Conservation (phyloP, 2,888 invertebrate species). For the Acrobeloides nanus region DNA sequence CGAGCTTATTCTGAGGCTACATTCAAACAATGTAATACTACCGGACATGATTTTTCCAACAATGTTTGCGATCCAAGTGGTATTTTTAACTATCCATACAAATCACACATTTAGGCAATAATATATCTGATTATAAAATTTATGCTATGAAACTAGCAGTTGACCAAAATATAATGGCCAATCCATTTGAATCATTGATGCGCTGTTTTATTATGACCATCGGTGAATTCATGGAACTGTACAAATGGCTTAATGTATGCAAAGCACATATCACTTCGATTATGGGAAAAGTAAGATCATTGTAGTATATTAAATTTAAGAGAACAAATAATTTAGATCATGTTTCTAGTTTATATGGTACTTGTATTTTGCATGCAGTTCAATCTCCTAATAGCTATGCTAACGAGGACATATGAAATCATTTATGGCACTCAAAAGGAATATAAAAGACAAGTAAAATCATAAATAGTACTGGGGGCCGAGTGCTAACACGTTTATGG, state of each 20-base stretch:
- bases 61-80: background rate
- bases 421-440: conserved; percentile 93
- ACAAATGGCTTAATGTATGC: conserved; percentile 71
- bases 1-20: too few species aligned
- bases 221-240: conserved; percentile 90
- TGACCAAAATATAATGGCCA: conserved; percentile 42
- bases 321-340: too few species aligned
- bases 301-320: too few species aligned
- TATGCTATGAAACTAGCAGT: background rate
- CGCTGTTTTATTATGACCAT: conserved; percentile 97
- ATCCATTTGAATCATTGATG: conserved; percentile 85
- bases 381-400: conserved; percentile 98
- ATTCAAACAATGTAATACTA: too few species aligned
- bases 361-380: conserved; percentile 87
- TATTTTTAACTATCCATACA: conserved; percentile 3
- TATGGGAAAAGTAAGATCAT: too few species aligned
- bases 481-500: too few species aligned
- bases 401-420: conserved; percentile 97
- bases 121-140: background rate
- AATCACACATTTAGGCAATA: background rate
- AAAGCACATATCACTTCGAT: too few species aligned
- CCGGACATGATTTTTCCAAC: background rate
- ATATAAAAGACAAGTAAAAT: conserved; percentile 70
- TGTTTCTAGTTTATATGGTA: conserved; percentile 96
- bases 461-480: too few species aligned